Percentiles rank a stretch among this genome's conserved stretches.
phyloP scores from a whole-genome alignment of 2,113 vertebrate species.

The Aix galericulata region DNA sequence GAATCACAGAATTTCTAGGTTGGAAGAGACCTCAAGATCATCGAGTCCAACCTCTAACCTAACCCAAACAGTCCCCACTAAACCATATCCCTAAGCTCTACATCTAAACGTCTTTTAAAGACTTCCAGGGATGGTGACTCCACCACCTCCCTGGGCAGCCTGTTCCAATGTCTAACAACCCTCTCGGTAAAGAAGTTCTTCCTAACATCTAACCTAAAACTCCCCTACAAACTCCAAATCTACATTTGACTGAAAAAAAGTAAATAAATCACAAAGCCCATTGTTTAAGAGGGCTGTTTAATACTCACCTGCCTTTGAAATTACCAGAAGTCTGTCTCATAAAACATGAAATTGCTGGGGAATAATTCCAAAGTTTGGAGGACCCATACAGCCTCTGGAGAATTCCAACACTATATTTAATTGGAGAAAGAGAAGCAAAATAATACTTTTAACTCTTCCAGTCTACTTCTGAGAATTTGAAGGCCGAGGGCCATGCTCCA shows the following conservation, averaged over 20 bases:
- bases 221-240: too few species aligned
- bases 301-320: background rate
- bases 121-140: too few species aligned
- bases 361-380: background rate
- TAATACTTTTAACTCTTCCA: background rate
- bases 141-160: too few species aligned
- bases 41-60: too few species aligned
- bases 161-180: too few species aligned
- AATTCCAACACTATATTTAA: background rate
- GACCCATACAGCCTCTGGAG: background rate
- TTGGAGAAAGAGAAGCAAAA: background rate
- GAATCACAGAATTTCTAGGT: too few species aligned
- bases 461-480: background rate
- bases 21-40: too few species aligned
- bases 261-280: background rate
- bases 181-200: too few species aligned
- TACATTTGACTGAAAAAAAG: background rate
- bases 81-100: too few species aligned
- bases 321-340: background rate
- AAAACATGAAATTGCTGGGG: background rate
- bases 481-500: background rate
- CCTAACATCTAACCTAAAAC: too few species aligned
- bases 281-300: background rate
- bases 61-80: too few species aligned
- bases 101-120: too few species aligned